Evolutionary conservation across 2,113 vertebrate species (phyloP), one percentile per base, ranked within the genome.

Genomic region (Macroglossus sobrinus): DNA sequence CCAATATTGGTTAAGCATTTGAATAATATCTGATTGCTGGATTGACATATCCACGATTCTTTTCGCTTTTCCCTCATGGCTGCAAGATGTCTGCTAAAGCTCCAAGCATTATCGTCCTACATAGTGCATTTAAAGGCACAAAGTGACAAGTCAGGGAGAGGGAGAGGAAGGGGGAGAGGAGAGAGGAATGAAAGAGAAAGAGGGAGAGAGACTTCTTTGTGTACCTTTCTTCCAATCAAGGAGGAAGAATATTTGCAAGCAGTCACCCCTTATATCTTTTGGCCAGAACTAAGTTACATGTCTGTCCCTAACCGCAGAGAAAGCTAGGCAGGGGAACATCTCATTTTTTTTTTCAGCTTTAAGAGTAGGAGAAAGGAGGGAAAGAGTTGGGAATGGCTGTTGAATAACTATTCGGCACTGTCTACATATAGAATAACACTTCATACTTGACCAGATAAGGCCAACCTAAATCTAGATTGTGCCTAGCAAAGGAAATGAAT

Each of bases 41-140:
- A 11, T 93, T 35, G n/a, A 7, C 16, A 55, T 33, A 24, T 47
- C 26, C 89, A 0, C 55, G 35, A 43, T 72, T 61, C 33, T 53
- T 93, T 63, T 35, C 40, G 47, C 53, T 66, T 85, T 96, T 59
- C 47, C 71, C 84, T 94, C 88, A 57, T 80, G 38, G 8, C 19
- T 47, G 61, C 93, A 96, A 76, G 40, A 78, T 72, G 78, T 53
- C 82, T 97, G 43, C 96, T 74, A 38, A 45, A 71, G 61, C 71
- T 71, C 91, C 84, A 78, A 55, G 12, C 74, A 74, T 91, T 30
- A 35, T 12, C n/a, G 94, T 87, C 57, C 16, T 82, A 61, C 33
- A 33, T 18, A 15, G n/a, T 50, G 57, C 40, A 76, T 88, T 81
- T 64, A 92, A 90, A 92, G 76, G 35, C 43, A 63, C 12, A 79